Conservation (phyloP, 2,113 vertebrate species). For the Gymnogyps californianus region DNA sequence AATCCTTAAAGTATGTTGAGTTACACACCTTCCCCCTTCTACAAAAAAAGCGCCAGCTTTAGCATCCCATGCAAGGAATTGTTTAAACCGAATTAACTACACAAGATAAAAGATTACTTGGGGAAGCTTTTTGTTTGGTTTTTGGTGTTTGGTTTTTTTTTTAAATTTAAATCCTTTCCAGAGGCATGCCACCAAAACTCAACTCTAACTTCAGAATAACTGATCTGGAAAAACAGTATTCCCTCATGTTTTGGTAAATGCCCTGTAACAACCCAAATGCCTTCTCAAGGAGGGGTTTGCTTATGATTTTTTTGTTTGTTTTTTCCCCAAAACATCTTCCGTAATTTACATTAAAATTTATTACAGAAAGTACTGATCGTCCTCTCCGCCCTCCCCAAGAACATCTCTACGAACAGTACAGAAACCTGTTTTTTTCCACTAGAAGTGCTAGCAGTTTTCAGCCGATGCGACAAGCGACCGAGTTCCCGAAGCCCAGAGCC, state of each 20-base stretch:
- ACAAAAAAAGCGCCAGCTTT: background rate
- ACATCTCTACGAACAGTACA: background rate
- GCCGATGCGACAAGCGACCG: background rate
- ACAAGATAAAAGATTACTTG: background rate
- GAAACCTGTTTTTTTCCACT: fast-evolving
- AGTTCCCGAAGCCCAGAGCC: background rate
- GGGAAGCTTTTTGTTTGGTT: background rate
- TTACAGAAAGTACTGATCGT: background rate
- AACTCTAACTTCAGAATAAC: background rate
- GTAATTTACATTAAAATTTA: too few relatives aligned
- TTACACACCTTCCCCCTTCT: background rate
- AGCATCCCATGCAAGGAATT: background rate
- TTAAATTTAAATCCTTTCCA: background rate
- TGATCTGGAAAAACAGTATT: background rate
- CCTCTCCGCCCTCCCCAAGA: background rate
- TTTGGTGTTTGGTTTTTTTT: background rate
- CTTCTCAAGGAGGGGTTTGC: background rate
- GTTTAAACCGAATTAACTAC: background rate
- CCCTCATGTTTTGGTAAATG: background rate
- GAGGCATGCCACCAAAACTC: background rate
- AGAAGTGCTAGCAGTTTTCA: background rate
- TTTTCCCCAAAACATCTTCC: background rate
- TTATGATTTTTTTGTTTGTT: too few relatives aligned
- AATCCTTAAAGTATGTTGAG: background rate
- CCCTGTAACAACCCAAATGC: background rate